phyloP scores from a whole-genome alignment of 2,888 invertebrate species.

The Heliconius hortense region DNA sequence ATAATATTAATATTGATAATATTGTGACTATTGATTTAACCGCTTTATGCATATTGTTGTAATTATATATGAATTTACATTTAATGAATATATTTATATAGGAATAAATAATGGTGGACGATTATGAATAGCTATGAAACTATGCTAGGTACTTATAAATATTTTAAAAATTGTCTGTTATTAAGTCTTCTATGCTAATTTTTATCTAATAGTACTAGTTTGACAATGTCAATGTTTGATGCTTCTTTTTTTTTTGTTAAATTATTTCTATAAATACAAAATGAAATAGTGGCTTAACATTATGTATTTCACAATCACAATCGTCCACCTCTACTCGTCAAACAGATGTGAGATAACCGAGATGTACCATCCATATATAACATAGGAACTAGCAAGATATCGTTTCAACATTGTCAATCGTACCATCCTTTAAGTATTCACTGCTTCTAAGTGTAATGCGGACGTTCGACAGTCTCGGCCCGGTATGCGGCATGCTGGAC shows the following conservation, averaged over 20 bases:
- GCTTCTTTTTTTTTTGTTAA: background rate
- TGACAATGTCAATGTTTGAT: constrained; percentile 4
- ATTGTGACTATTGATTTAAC: constrained; percentile 22
- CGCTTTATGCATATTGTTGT: constrained; percentile 1
- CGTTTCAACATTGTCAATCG: constrained; percentile 46
- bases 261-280: background rate
- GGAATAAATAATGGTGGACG: constrained; percentile 10
- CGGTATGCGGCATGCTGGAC: background rate
- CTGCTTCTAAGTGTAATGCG: constrained; percentile 47
- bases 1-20: constrained; percentile 1
- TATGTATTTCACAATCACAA: background rate
- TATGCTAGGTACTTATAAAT: background rate
- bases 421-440: constrained; percentile 51
- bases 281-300: background rate
- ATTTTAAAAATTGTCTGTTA: background rate
- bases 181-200: constrained; percentile 4
- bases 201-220: constrained; percentile 1
- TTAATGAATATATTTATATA: constrained; percentile 18
- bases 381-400: constrained; percentile 59
- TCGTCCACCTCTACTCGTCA: constrained; percentile 11
- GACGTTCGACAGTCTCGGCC: background rate
- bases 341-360: background rate
- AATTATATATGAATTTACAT: constrained; percentile 16
- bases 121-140: constrained; percentile 14
- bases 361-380: constrained; percentile 41